Evolutionary conservation across 2,797 vertebrate genomes (phyloP), one percentile per base, ranked within the genome.

Genomic region (Champsocephalus esox): DNA sequence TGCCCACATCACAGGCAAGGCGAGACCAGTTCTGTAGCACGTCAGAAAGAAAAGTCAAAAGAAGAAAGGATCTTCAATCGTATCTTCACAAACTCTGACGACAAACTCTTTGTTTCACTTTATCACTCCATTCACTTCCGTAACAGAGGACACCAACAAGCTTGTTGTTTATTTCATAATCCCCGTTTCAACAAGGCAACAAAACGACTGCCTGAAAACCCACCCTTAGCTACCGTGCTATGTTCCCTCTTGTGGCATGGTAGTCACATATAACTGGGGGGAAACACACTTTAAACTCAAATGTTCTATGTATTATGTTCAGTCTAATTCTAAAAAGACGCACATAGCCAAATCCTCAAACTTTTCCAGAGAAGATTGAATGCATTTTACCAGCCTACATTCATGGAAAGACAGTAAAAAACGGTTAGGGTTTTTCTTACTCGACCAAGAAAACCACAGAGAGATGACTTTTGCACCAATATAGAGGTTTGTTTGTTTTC

Each of bases 11-110:
- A 11, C 54, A 71, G 63, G 14, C 34, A 12, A 65, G 48, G 34
- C 48, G 3, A 44, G 49, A 43, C 24, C 44, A 24, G 43, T 43
- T 28, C 13, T 12, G 38, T 7, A 12, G 59, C 59, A 17, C 21
- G 52, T 66, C 38, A 28, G 44, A 28, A 66, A 63, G 34, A 49
- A 19, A 54, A 54, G 41, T 66, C 49, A n/a, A 63, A 49, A 32
- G 49, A 63, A 38, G 34, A 38, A 3, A 56, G 58, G 60, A 81
- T 77, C 66, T 44, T 87, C 69, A 59, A 80, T 85, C 75, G 63
- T 70, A 55, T 66, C 38, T 7, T 60, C 66, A 76, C 81, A 67
- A 81, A 59, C 28, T 66, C 66, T 66, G 75, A 83, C 70, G 52
- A 48, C 50, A 70, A 79, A 84, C 84, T 66, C 49, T 66, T 58